Conservation (phyloP, 2,113 vertebrate genomes). For the Eulacestoma nigropectus region DNA sequence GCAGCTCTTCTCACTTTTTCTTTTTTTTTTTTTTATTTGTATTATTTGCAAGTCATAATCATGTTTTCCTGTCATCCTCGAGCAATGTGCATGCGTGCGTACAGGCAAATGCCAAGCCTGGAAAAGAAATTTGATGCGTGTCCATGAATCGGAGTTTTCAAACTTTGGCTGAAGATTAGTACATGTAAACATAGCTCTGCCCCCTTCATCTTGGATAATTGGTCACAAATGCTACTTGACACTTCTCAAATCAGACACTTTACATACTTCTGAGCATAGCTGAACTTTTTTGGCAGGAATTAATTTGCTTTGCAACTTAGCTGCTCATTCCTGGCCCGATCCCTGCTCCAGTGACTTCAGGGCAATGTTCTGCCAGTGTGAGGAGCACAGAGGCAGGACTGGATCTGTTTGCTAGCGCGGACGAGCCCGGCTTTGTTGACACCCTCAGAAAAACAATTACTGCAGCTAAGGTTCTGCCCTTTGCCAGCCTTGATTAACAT, state of each 20-base stretch:
- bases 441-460: not conserved
- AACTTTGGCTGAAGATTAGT: constrained; percentile 65
- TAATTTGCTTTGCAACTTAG: constrained; percentile 67
- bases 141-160: constrained; percentile 55
- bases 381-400: constrained; percentile 34
- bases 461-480: not conserved
- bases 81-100: constrained; percentile 48
- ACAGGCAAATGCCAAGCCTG: constrained; percentile 52
- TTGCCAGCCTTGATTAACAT: not conserved
- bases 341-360: constrained; percentile 41
- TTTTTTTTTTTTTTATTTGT: not conserved
- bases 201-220: constrained; percentile 75
- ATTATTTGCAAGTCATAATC: constrained; percentile 37
- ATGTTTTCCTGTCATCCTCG: constrained; percentile 20
- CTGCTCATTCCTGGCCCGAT: constrained; percentile 47
- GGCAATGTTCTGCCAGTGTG: not conserved
- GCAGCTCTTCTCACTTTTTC: not conserved
- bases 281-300: constrained; percentile 72
- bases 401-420: not conserved
- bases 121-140: constrained; percentile 44
- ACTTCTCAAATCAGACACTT: constrained; percentile 74
- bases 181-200: constrained; percentile 69
- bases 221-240: constrained; percentile 81
- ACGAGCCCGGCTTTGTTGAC: not conserved
- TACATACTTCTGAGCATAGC: constrained; percentile 73